phyloP scores from a whole-genome alignment of 2,113 vertebrate species.

The Opisthocomus hoazin region DNA sequence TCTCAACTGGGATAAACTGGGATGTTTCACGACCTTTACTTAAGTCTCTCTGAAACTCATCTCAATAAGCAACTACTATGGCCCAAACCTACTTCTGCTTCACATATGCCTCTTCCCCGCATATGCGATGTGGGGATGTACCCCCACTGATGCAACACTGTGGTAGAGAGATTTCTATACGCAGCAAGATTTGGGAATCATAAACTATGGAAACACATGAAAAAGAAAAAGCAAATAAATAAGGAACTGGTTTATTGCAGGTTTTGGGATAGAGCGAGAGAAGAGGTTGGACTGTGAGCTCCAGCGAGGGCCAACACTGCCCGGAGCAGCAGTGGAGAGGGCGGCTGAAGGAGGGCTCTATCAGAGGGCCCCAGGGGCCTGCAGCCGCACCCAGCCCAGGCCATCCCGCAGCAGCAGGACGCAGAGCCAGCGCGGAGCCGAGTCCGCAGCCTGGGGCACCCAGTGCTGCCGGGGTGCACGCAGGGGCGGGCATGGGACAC shows the following conservation, averaged over 20 bases:
- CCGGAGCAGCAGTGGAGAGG: too few relatives aligned
- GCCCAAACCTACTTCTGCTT: neutral
- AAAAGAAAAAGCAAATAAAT: neutral
- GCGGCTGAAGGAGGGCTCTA: too few relatives aligned
- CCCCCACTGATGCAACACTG: rapidly evolving
- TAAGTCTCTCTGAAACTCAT: neutral
- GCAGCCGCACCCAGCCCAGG: too few relatives aligned
- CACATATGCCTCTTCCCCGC: neutral
- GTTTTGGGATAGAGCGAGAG: neutral
- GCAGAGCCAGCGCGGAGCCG: rapidly evolving
- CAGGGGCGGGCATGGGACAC: neutral
- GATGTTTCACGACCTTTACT: neutral
- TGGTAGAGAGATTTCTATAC: too few relatives aligned
- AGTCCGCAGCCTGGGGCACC: too few relatives aligned
- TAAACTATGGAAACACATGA: neutral
- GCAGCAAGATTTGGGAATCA: neutral
- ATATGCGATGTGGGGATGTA: rapidly evolving
- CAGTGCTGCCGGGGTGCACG: neutral
- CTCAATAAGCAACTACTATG: neutral
- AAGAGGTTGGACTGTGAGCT: neutral
- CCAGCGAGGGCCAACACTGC: rapidly evolving
- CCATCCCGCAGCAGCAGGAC: neutral
- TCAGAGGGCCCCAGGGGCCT: too few relatives aligned
- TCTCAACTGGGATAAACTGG: neutral
- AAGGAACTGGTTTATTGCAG: neutral